Percentiles rank a stretch among this genome's conserved stretches.
Conservation (phyloP, 2,113 vertebrate genomes). For the Diadophis punctatus region DNA sequence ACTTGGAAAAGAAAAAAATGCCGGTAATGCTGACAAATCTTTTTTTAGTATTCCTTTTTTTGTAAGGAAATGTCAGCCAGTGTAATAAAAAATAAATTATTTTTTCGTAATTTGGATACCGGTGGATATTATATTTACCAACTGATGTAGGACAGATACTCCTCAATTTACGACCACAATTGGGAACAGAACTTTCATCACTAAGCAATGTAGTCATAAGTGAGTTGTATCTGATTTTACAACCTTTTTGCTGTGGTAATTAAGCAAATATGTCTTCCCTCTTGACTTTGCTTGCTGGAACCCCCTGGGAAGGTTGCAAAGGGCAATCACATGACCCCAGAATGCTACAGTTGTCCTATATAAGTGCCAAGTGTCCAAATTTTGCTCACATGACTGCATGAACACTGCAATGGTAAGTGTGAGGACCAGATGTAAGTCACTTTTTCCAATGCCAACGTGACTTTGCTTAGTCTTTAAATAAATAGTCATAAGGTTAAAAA, state of each 20-base stretch:
- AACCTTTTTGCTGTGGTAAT: neutral
- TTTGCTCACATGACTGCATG: neutral
- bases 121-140: neutral
- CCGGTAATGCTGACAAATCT: neutral
- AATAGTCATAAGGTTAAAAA: neutral
- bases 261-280: neutral
- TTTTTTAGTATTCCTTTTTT: neutral
- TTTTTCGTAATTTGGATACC: neutral
- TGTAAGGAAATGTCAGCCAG: neutral
- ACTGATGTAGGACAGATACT: neutral
- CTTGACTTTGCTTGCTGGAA: neutral
- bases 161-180: neutral
- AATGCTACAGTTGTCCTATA: neutral
- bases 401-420: neutral
- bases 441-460: neutral
- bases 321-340: no score
- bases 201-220: no score
- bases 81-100: neutral
- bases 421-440: neutral
- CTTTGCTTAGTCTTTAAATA: neutral
- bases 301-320: neutral
- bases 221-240: no score
- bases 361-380: neutral
- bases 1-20: neutral
- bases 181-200: neutral